Conservation (phyloP, 2,113 vertebrate species). For the Ellobius talpinus region DNA sequence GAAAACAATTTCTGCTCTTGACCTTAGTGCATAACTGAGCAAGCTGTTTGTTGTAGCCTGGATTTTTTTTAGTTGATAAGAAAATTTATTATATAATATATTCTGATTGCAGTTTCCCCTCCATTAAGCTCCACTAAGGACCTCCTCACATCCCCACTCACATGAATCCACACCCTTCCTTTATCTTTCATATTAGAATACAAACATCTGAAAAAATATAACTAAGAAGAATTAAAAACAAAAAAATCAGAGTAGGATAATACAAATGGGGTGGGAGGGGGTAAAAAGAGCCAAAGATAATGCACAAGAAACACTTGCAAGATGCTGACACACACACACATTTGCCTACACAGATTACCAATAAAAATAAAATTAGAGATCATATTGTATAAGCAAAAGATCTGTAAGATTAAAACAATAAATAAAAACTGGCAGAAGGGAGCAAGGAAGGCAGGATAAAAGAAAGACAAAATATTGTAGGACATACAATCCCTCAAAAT, state of each 20-base stretch:
- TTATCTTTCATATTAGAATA: neutral
- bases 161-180: neutral
- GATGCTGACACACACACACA: neutral
- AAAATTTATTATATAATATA: neutral
- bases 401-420: neutral
- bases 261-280: neutral
- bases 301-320: neutral
- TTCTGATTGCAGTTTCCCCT: neutral
- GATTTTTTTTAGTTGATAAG: neutral
- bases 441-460: neutral
- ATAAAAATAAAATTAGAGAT: neutral
- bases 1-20: neutral
- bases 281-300: neutral
- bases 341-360: neutral
- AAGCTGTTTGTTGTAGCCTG: neutral
- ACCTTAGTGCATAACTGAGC: neutral
- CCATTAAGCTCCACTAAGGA: neutral
- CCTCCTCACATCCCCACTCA: accelerated
- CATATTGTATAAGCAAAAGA: neutral
- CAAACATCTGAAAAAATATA: neutral
- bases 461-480: neutral
- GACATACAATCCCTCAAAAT: neutral
- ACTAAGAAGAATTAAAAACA: neutral
- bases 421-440: neutral
- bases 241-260: neutral